Conservation (phyloP, 2,797 vertebrate genomes). For the Microctenopoma steveboyesi region DNA sequence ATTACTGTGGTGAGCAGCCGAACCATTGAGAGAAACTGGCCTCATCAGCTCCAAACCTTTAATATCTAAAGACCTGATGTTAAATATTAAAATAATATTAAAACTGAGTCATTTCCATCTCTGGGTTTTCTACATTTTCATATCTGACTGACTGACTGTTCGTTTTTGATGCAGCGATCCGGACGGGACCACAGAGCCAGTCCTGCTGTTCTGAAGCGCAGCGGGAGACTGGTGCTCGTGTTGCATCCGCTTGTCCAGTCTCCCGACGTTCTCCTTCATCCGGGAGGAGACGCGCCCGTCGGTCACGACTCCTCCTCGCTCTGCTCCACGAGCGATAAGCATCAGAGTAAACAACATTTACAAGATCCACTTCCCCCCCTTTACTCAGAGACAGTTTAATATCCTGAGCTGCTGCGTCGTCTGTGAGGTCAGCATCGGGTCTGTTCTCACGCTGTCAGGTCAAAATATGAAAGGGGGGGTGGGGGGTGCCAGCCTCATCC, state of each 20-base stretch:
- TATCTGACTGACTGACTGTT: neutral
- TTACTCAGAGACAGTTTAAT: conserved; percentile 49
- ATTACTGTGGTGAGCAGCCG: too few species aligned
- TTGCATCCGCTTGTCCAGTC: conserved; percentile 33
- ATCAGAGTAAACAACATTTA: conserved; percentile 59
- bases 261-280: conserved; percentile 44
- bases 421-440: conserved; percentile 42
- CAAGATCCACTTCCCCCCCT: conserved; percentile 13
- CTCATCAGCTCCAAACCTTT: too few species aligned
- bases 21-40: too few species aligned
- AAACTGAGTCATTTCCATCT: too few species aligned
- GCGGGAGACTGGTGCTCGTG: neutral
- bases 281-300: conserved; percentile 1
- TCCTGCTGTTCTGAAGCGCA: conserved; percentile 4
- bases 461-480: conserved; percentile 57
- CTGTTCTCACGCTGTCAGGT: conserved; percentile 60
- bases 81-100: too few species aligned
- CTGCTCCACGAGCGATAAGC: conserved; percentile 31
- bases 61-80: too few species aligned
- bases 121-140: too few species aligned
- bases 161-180: neutral
- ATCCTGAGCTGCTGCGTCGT: conserved; percentile 35
- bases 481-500: conserved; percentile 33
- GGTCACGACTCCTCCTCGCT: conserved; percentile 4
- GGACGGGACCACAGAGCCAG: neutral